phyloP scores from a whole-genome alignment of 2,113 vertebrate genomes.

The Nicator chloris region DNA sequence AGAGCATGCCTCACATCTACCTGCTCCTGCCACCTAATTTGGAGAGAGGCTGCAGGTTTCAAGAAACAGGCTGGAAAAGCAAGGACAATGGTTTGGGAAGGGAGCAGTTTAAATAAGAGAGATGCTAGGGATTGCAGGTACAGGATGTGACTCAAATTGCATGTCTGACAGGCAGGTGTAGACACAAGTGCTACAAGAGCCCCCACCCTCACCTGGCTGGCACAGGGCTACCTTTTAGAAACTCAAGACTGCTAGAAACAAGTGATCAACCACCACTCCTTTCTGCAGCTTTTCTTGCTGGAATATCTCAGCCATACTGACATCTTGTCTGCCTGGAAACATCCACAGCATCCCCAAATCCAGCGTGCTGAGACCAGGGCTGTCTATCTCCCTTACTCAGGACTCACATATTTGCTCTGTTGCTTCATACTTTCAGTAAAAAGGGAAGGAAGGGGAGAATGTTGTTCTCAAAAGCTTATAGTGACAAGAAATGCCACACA shows the following conservation, averaged over 20 bases:
- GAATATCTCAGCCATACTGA: not conserved
- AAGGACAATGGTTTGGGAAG: not conserved
- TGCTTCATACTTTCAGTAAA: not conserved
- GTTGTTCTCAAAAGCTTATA: not conserved
- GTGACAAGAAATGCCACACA: not conserved
- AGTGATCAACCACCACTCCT: not conserved
- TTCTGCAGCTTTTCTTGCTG: not conserved
- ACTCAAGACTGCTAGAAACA: not conserved
- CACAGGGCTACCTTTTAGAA: not conserved
- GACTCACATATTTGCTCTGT: not conserved
- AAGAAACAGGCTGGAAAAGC: not conserved
- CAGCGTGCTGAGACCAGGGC: not conserved
- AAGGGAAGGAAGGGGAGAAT: not conserved
- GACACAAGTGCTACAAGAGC: not conserved
- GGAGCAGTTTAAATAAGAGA: not conserved
- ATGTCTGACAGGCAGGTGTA: rapidly evolving
- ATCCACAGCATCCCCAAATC: not conserved
- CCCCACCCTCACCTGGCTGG: not conserved
- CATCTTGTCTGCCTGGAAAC: not conserved
- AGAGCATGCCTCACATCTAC: not conserved
- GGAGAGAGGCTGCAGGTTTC: not conserved
- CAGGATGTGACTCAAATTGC: not conserved
- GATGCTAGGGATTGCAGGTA: rapidly evolving
- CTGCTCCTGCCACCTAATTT: not conserved
- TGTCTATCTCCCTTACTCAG: not conserved